A percentile compares a stretch with the other conserved stretches of the same genome.
Evolutionary conservation across 2,888 invertebrate species (phyloP).

Genomic region (Chrysotoxum bicinctum): DNA sequence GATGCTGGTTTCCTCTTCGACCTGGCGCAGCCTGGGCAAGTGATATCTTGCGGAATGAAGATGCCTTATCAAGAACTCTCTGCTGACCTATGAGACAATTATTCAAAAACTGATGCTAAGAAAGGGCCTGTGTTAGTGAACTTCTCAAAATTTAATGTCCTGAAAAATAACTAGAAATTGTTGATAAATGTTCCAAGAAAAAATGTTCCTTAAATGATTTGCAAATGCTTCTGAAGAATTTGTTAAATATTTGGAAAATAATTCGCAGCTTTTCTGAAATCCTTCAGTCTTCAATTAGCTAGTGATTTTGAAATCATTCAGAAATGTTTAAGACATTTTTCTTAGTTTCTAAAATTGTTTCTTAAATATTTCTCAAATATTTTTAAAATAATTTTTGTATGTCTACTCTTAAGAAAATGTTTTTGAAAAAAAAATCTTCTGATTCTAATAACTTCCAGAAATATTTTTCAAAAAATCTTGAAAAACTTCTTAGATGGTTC

Average conservation of each 20-base stretch:
- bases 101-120: not conserved
- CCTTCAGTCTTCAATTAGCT: no score
- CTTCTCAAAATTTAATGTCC: not conserved
- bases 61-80: conserved; percentile 38
- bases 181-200: not conserved
- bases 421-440: no score
- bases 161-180: not conserved
- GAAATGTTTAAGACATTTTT: no score
- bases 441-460: no score
- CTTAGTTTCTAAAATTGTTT: no score
- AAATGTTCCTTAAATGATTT: conserved; percentile 3
- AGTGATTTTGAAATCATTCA: no score
- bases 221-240: not conserved
- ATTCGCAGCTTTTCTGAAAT: no score
- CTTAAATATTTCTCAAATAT: no score
- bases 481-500: no score
- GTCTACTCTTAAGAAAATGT: no score
- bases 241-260: not conserved
- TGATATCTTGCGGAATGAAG: conserved; percentile 32
- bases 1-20: conserved; percentile 34
- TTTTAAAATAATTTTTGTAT: no score
- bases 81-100: conserved; percentile 28
- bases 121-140: not conserved
- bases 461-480: no score
- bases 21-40: not conserved